These are phyloP conservation scores for Holcopasites calliopsidis DNA, from an alignment of 1,140 invertebrate genomes.

Conservation along the genomic window DNA sequence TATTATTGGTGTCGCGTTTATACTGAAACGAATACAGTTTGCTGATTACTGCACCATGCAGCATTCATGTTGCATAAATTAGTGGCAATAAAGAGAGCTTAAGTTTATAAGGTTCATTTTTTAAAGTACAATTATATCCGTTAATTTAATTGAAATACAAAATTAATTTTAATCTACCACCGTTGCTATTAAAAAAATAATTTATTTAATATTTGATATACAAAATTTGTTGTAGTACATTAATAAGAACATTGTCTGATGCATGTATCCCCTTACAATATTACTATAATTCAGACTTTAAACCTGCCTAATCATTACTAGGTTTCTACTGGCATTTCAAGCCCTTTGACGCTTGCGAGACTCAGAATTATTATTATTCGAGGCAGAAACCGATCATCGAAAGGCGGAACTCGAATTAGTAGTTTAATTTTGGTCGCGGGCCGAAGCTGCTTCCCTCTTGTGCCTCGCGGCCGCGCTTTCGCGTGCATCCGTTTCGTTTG, in stretches of 20 bases:
- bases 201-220: not conserved
- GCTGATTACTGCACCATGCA: too few species aligned
- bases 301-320: not conserved
- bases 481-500: not conserved
- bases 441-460: not conserved
- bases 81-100: too few species aligned
- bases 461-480: not conserved
- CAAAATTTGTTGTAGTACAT: not conserved
- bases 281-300: too few species aligned
- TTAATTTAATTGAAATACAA: too few species aligned
- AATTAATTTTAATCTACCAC: too few species aligned
- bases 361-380: slow-evolving; percentile 9
- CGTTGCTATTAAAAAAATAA: not conserved
- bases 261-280: not conserved
- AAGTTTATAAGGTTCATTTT: too few species aligned
- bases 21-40: not conserved
- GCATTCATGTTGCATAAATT: too few species aligned
- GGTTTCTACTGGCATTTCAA: not conserved
- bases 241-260: not conserved
- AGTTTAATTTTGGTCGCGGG: slow-evolving; percentile 15
- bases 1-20: not conserved
- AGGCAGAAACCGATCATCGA: not conserved
- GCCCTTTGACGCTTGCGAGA: slow-evolving; percentile 6
- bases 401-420: slow-evolving; percentile 13
- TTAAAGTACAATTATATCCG: too few species aligned